Base-by-base conservation (phyloP, 2,888 invertebrate species). In the Sarcophaga carnaria region DNA sequence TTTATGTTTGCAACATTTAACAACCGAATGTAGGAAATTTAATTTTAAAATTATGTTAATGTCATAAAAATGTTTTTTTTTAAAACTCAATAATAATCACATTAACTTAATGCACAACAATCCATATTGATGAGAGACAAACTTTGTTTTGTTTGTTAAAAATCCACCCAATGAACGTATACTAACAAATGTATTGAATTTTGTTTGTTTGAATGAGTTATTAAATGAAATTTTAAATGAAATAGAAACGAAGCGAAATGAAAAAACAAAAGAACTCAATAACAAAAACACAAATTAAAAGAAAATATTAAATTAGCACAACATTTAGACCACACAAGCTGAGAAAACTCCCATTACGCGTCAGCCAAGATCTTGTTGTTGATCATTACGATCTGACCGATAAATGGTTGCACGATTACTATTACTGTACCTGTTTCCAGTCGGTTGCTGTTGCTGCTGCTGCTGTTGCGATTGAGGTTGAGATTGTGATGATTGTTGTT, bases 281-380 rank as follows among this genome's bases (percentile, higher is more conserved):
- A n/a, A 79, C 37, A 54, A 45, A 54, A 75, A 37, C 60, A 45
- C 45, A 20, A 75, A 63, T 22, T 54, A 25, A 25, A 70, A 82
- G 37, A 2, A 54, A 67, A 62, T 45, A 69, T 66, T 59, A 54
- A 79, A 80, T 69, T 83, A 80, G 78, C 76, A 74, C 45, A 70
- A 87, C 75, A 80, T 89, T 92, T 93, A 96, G 94, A 96, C 95
- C 95, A 96, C 96, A 95, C 96, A 96, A 95, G 96, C 96, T 94
- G 96, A 96, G 95, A 96, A 96, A 94, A 96, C 96, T 94, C 96
- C 96, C 95, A 96, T 95, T 94, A 96, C 96, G 94, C 96, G 96
- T 97, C 96, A 96, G 95, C 95, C 95, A 94, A 95, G 94, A 93
- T 96, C 95, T 93, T 95, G 95, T 92, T 95, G 94, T 91, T 89